These are phyloP conservation scores for Crenichthys baileyi DNA, from an alignment of 2,797 vertebrate genomes.

Conservation along the genomic window DNA sequence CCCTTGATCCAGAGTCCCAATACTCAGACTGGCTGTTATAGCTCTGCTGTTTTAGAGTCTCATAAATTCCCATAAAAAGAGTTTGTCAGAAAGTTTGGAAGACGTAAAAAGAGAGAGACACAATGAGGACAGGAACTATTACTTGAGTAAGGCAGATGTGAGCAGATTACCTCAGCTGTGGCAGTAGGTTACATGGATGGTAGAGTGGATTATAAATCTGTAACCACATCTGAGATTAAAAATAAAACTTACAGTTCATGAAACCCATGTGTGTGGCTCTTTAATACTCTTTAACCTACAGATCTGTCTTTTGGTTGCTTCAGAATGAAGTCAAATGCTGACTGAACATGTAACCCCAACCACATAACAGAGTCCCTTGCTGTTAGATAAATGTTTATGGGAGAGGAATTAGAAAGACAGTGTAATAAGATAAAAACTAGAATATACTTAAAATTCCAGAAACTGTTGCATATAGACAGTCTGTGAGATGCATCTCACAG, in stretches of 20 bases:
- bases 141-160: no score
- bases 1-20: not conserved
- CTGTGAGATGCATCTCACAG: not conserved
- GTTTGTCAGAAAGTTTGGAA: not conserved
- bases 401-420: not conserved
- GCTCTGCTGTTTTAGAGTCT: not conserved
- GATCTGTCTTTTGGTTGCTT: not conserved
- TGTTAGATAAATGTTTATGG: not conserved
- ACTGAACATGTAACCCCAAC: not conserved
- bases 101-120: not conserved
- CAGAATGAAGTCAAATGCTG: not conserved
- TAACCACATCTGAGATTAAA: conserved; percentile 4
- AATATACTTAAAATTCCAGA: not conserved
- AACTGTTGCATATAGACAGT: not conserved
- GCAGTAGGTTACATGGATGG: not conserved
- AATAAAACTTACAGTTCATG: not conserved
- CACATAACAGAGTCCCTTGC: not conserved
- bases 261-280: not conserved
- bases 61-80: not conserved
- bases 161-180: not conserved
- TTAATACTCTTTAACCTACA: not conserved
- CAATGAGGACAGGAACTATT: not conserved
- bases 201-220: not conserved
- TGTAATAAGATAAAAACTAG: not conserved
- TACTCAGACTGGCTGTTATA: not conserved